These are phyloP conservation scores for Venusia cambrica DNA, from an alignment of 2,888 invertebrate genomes.

Conservation along the genomic window DNA sequence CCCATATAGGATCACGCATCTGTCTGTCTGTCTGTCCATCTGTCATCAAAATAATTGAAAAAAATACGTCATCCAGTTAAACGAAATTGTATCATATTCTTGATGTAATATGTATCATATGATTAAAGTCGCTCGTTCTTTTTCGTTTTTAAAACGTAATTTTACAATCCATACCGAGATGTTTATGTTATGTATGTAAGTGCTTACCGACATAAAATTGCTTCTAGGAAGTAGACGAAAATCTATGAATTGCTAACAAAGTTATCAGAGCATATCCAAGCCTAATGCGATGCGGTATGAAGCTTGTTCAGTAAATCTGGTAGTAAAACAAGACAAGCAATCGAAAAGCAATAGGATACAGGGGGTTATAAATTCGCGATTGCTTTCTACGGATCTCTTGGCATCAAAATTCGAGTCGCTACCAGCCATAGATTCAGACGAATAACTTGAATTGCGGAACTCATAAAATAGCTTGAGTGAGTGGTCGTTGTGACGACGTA, in stretches of 20 bases:
- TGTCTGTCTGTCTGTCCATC: no score
- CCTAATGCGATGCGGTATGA: conserved; percentile 27
- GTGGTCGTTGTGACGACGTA: conserved; percentile 41
- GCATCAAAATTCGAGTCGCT: conserved; percentile 39
- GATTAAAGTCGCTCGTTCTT: no score
- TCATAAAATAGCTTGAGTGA: conserved; percentile 46
- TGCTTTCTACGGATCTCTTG: conserved; percentile 42
- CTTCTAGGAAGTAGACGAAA: conserved; percentile 9
- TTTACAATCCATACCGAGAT: neutral
- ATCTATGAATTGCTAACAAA: conserved; percentile 20
- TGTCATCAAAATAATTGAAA: no score
- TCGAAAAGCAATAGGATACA: conserved; percentile 45
- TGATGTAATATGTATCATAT: no score
- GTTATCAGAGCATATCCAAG: conserved; percentile 25
- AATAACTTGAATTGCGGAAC: conserved; percentile 47
- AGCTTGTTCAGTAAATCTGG: conserved; percentile 29
- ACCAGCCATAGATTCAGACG: conserved; percentile 39
- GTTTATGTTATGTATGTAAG: neutral
- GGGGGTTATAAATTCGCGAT: conserved; percentile 49
- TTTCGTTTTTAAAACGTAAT: no score
- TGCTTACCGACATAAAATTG: conserved; percentile 5
- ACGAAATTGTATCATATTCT: no score
- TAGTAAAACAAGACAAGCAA: conserved; percentile 43
- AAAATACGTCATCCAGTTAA: no score
- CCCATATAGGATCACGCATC: no score